These are phyloP conservation scores for Tetragnatha versicolor DNA, from an alignment of 1,140 invertebrate genomes.

Conservation along the genomic window DNA sequence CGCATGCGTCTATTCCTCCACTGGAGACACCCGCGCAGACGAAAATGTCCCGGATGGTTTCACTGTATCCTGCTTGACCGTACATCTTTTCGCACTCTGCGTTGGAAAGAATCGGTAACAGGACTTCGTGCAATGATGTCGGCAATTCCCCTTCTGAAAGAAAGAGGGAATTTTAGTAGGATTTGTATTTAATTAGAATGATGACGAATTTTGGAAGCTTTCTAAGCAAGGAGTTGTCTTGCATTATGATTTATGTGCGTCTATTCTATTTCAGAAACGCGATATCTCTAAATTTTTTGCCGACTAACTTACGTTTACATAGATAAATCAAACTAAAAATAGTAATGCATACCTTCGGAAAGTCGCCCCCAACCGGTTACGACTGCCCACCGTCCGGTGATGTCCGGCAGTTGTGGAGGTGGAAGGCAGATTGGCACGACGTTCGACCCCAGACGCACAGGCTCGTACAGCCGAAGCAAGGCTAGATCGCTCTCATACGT, in stretches of 20 bases:
- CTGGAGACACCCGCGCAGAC: slow-evolving; percentile 91
- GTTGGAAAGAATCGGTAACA: slow-evolving; percentile 90
- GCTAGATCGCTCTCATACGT: slow-evolving; percentile 92
- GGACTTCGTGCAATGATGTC: slow-evolving; percentile 86
- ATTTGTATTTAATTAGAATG: too few relatives aligned
- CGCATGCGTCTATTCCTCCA: slow-evolving; percentile 91
- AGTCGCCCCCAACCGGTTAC: slow-evolving; percentile 57
- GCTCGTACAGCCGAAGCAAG: slow-evolving; percentile 84
- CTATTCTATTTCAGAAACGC: too few relatives aligned
- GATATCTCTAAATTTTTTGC: too few relatives aligned
- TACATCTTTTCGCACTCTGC: slow-evolving; percentile 93
- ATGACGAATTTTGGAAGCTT: too few relatives aligned
- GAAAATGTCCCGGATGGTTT: slow-evolving; percentile 86
- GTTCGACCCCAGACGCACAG: slow-evolving; percentile 72
- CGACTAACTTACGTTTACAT: too few relatives aligned
- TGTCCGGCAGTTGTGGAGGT: slow-evolving; percentile 61
- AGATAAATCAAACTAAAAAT: too few relatives aligned
- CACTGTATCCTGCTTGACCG: slow-evolving; percentile 83
- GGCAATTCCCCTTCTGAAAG: slow-evolving; percentile 81
- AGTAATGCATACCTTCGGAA: slow-evolving; percentile 44
- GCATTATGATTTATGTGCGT: too few relatives aligned
- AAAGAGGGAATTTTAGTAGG: slow-evolving; percentile 10
- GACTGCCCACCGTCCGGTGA: slow-evolving; percentile 59
- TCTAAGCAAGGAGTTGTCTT: not conserved
- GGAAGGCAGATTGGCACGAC: slow-evolving; percentile 58